Conservation (phyloP, 2,113 vertebrate genomes). For the Monopterus albus region DNA sequence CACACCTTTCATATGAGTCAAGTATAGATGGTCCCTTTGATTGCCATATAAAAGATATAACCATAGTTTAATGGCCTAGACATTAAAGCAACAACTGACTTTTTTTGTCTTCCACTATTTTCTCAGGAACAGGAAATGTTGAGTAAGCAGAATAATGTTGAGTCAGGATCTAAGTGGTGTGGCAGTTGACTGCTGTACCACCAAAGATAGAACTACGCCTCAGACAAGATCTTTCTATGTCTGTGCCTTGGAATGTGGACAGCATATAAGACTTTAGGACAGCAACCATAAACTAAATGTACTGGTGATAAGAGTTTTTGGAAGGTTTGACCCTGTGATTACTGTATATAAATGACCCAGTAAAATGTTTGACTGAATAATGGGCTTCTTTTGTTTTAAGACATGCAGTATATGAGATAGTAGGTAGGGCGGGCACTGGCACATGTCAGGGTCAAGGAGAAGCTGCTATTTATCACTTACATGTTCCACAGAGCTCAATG, state of each 20-base stretch:
- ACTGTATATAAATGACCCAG: too few species aligned
- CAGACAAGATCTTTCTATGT: neutral
- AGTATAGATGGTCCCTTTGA: neutral
- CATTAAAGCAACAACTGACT: constrained; percentile 3
- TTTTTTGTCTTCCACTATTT: constrained; percentile 18
- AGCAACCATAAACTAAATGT: neutral
- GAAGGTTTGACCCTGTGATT: neutral
- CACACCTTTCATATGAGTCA: neutral
- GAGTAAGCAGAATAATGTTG: constrained; percentile 47
- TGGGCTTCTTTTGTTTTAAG: neutral
- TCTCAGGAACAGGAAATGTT: constrained; percentile 67
- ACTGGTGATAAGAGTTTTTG: neutral
- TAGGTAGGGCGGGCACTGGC: too few species aligned
- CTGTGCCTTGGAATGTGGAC: neutral
- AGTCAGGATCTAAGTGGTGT: constrained; percentile 32
- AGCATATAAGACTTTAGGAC: neutral
- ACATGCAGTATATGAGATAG: neutral
- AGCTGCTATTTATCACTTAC: too few species aligned
- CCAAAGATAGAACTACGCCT: neutral
- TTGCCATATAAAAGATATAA: neutral
- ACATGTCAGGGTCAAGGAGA: too few species aligned
- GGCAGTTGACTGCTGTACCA: neutral
- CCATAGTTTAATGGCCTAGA: neutral
- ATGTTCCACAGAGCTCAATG: too few species aligned
- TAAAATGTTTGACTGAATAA: too few species aligned